These are phyloP conservation scores for Metridium senile DNA, from an alignment of 92 coral and sea anemone genomes.

Conservation along the genomic window DNA sequence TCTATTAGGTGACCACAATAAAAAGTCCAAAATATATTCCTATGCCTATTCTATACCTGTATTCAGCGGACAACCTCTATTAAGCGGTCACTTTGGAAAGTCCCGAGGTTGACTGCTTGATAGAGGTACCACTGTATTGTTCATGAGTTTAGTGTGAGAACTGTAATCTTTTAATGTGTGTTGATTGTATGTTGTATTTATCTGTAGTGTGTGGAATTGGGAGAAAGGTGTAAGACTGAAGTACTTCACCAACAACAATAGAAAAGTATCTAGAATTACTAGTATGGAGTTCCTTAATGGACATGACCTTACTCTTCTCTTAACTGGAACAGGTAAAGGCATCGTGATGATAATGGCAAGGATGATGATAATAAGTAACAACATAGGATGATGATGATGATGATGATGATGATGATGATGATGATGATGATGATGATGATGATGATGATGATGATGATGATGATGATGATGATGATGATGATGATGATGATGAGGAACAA, in stretches of 20 bases:
- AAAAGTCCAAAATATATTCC: no score
- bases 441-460: background rate
- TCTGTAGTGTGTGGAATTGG: conserved; percentile 87
- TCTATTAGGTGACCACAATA: no score
- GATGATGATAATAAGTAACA: background rate
- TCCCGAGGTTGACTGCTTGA: no score
- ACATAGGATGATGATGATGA: background rate
- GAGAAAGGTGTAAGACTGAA: conserved; percentile 78
- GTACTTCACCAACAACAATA: conserved; percentile 81
- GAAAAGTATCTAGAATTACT: conserved; percentile 80
- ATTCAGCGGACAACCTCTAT: no score
- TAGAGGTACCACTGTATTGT: no score
- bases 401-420: background rate
- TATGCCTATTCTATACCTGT: no score
- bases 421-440: background rate
- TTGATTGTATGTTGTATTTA: background rate
- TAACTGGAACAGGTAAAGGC: conserved; percentile 86
- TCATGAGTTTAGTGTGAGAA: no score
- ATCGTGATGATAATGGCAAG: background rate
- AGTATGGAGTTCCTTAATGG: conserved; percentile 94
- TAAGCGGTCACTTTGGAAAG: no score
- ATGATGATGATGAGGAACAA: no score
- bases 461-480: background rate
- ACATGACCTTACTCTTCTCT: conserved; percentile 85
- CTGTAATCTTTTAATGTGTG: no score